phyloP scores from a whole-genome alignment of 1,140 invertebrate genomes.

The Aporrectodea caliginosa region DNA sequence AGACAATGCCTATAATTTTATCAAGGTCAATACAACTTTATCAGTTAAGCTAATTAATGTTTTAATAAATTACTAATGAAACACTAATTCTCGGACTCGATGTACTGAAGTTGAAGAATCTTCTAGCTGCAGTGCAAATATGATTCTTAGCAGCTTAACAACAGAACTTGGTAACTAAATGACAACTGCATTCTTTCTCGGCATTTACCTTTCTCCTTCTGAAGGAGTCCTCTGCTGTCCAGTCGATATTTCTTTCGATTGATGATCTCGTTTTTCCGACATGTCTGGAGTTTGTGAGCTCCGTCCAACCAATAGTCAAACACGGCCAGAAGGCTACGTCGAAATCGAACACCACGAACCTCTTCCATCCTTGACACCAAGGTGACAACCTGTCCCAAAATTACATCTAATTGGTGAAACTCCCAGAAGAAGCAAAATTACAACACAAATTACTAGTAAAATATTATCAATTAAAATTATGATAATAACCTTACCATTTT shows the following conservation, averaged over 20 bases:
- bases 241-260: slow-evolving; percentile 9
- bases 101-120: background rate
- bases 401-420: background rate
- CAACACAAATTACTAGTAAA: background rate
- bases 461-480: background rate
- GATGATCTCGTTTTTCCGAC: slow-evolving; percentile 25
- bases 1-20: too few species aligned
- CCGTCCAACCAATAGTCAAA: slow-evolving; percentile 7
- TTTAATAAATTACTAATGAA: background rate
- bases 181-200: background rate
- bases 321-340: background rate
- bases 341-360: background rate
- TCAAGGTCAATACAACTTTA: background rate
- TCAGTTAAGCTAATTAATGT: background rate
- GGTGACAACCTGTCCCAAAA: slow-evolving; percentile 12
- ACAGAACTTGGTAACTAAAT: background rate
- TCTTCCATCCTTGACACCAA: slow-evolving; percentile 9
- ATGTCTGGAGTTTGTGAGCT: slow-evolving; percentile 9
- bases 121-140: background rate
- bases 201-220: slow-evolving; percentile 18
- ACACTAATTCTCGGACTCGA: background rate
- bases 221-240: background rate
- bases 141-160: background rate
- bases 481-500: background rate
- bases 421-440: background rate